Evolutionary conservation across 2,888 invertebrate genomes (phyloP), one percentile per base, ranked within the genome.

Genomic region (Leptopilina myrica): DNA sequence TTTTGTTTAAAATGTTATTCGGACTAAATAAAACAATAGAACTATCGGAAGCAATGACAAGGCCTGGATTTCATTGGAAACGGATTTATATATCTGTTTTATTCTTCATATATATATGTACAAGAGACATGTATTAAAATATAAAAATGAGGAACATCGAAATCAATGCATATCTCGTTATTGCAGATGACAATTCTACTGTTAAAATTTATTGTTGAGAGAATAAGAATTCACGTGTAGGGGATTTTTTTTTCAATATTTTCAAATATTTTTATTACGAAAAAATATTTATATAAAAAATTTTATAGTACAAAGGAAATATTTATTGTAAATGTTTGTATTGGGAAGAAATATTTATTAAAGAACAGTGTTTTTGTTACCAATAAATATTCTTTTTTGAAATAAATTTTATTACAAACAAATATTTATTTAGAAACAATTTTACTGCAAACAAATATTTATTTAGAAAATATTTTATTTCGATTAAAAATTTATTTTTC

Each of bases 161-260:
- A 62, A 62, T 62, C 62, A 62, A 62, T 62, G 62, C 62, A 62
- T 62, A 62, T 62, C 62, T 62, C 62, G 62, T 20, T 20, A 62
- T 62, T 62, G 62, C 62, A 15, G 15, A 62, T 62, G 62, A 62
- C 62, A 62, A 62, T 62, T 62, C 20, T 62, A 59, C 59, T 59
- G n/a, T 59, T 59, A 14, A 62, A 15, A 20, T 62, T 62, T 62
- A 9, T 62, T 9, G 8, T 62, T 62, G 15, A 62, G 15, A 62
- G 7, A 62, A 59, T 8, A 59, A 59, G 15, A 15, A 59, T 59
- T 15, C 59, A 49, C 49, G 49, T 49, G 33, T 49, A 49, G 49
- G 33, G 33, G 33, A 33, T 33, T 33, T 49, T 20, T 49, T 20
- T 20, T 20, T 20, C 20, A 20, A 20, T 20, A 20, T 20, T 20